Evolutionary conservation across 2,888 invertebrate species (phyloP).

Genomic region (Copidosoma aretas): DNA sequence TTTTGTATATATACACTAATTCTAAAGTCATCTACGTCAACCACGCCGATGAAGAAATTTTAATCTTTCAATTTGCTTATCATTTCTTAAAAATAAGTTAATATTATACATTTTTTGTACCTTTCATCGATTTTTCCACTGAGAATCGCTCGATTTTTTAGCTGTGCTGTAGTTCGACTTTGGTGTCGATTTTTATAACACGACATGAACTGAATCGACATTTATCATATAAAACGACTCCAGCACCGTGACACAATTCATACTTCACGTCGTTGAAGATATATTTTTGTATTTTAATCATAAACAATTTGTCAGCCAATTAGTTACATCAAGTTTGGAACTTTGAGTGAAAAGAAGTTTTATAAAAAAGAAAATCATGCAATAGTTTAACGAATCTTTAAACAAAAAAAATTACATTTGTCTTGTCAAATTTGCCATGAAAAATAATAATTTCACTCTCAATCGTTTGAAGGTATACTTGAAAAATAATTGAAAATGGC

Average conservation of each 20-base stretch:
- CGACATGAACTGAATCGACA: background rate
- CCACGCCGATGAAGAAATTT: slow-evolving; percentile 8
- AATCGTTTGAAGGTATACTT: slow-evolving; percentile 11
- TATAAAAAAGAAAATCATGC: too few relatives aligned
- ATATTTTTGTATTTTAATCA: too few relatives aligned
- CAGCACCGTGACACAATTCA: slow-evolving; percentile 18
- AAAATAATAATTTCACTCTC: slow-evolving; percentile 22
- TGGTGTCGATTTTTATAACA: background rate
- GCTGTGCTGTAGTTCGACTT: slow-evolving; percentile 2
- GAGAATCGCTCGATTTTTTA: slow-evolving; percentile 13
- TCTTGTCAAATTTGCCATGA: slow-evolving; percentile 16
- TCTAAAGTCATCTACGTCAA: slow-evolving; percentile 22
- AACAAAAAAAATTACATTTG: slow-evolving; percentile 26
- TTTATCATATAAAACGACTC: slow-evolving; percentile 23
- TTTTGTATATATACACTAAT: slow-evolving; percentile 15
- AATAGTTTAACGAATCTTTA: background rate
- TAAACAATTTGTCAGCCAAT: slow-evolving; percentile 8
- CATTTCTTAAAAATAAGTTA: slow-evolving; percentile 15
- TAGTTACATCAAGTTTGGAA: background rate
- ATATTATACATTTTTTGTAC: slow-evolving; percentile 9
- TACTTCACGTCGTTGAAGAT: background rate
- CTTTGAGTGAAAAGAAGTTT: too few relatives aligned
- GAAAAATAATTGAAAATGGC: slow-evolving; percentile 31
- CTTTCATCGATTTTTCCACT: slow-evolving; percentile 4
- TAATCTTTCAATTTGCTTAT: slow-evolving; percentile 1